These are phyloP conservation scores for Fragum whitleyi DNA, from an alignment of 2,888 invertebrate genomes.

Conservation along the genomic window DNA sequence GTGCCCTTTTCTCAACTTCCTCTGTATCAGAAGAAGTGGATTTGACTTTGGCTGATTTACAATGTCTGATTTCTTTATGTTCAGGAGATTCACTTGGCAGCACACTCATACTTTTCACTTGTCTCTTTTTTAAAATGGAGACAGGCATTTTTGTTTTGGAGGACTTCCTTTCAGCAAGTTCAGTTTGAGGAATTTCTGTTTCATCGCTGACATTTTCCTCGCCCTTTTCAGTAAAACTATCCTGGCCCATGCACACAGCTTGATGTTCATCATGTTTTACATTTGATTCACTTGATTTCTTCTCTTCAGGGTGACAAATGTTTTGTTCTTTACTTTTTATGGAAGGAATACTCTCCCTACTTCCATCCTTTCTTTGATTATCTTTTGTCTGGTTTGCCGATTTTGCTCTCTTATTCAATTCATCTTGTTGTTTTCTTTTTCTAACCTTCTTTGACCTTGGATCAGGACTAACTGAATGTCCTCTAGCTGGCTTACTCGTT, in stretches of 20 bases:
- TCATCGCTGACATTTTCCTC: not conserved
- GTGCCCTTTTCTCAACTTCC: slow-evolving; percentile 21
- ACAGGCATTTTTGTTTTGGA: not conserved
- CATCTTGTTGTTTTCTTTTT: slow-evolving; percentile 3
- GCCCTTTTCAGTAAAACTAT: too few species aligned
- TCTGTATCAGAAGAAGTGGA: not conserved
- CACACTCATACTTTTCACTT: not conserved
- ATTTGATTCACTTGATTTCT: not conserved
- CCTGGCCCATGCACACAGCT: too few species aligned
- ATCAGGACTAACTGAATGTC: slow-evolving; percentile 18
- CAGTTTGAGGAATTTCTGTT: not conserved
- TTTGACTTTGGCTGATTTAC: slow-evolving; percentile 9
- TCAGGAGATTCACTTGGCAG: not conserved
- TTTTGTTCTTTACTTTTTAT: not conserved
- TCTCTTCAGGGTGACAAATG: not conserved
- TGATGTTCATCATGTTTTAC: too few species aligned
- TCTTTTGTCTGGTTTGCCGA: slow-evolving; percentile 17
- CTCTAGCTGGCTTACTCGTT: not conserved
- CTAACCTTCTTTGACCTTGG: not conserved
- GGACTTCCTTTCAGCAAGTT: not conserved
- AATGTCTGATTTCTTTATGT: slow-evolving; percentile 4
- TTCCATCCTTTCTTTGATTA: not conserved
- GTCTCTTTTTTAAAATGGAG: slow-evolving; percentile 16
- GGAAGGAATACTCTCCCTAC: not conserved
- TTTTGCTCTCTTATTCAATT: slow-evolving; percentile 26